phyloP scores from a whole-genome alignment of 2,113 vertebrate genomes.

The Lampris incognitus region DNA sequence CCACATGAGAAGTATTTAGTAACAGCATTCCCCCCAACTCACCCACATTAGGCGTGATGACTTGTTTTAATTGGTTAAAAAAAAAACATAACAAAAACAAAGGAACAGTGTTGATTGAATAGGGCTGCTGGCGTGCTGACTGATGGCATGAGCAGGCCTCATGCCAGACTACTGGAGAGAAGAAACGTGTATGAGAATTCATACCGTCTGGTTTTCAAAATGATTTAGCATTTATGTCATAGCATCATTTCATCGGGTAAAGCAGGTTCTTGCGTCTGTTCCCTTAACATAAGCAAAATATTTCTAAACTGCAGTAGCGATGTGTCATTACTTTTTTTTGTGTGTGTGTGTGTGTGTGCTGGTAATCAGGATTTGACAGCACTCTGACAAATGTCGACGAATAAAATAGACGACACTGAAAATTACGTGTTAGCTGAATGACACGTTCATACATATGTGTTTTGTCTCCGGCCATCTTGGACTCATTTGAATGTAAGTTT shows the following conservation, averaged over 20 bases:
- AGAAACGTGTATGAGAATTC: constrained; percentile 29
- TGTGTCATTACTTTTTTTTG: constrained; percentile 31
- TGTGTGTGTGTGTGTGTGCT: neutral
- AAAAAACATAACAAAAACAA: neutral
- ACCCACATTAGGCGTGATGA: constrained; percentile 39
- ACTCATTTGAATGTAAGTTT: constrained; percentile 66
- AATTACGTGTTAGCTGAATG: neutral
- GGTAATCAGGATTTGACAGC: constrained; percentile 21
- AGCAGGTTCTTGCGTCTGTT: neutral
- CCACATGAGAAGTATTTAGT: constrained; percentile 54
- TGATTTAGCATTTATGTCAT: constrained; percentile 13
- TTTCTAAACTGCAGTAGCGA: constrained; percentile 5
- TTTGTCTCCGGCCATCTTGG: constrained; percentile 38
- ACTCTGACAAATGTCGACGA: constrained; percentile 26
- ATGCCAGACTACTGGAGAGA: constrained; percentile 31
- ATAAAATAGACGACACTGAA: constrained; percentile 26
- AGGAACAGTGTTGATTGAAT: constrained; percentile 40
- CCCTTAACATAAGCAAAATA: neutral
- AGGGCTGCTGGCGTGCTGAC: constrained; percentile 56
- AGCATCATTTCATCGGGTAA: neutral
- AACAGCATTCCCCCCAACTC: constrained; percentile 18
- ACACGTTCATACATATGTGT: neutral
- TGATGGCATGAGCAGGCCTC: constrained; percentile 79
- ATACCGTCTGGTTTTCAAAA: constrained; percentile 37
- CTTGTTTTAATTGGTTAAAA: constrained; percentile 43